phyloP scores from a whole-genome alignment of 2,113 vertebrate genomes.

The Oncorhynchus kisutch region DNA sequence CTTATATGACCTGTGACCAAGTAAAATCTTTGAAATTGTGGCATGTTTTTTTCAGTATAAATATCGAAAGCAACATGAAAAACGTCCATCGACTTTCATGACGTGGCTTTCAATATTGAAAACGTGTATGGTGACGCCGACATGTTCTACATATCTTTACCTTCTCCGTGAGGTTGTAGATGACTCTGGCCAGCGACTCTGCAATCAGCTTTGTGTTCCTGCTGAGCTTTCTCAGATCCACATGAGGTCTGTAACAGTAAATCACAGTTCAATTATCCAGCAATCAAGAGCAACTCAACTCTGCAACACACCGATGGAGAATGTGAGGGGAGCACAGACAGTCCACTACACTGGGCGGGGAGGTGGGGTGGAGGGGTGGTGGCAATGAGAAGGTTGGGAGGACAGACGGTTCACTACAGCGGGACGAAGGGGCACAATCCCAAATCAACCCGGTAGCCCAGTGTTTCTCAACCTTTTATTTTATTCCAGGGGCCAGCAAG shows the following conservation, averaged over 20 bases:
- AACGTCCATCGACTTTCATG: neutral
- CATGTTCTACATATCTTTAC: constrained; percentile 55
- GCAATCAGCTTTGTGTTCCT: constrained; percentile 93
- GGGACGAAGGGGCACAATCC: too few relatives aligned
- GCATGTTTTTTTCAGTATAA: neutral
- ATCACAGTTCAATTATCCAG: constrained; percentile 5
- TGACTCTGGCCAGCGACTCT: constrained; percentile 90
- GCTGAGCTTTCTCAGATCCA: constrained; percentile 84
- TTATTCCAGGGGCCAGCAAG: too few relatives aligned
- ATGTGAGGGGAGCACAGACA: neutral
- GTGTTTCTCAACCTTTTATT: too few relatives aligned
- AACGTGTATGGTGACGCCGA: too few relatives aligned
- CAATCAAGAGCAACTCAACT: too few relatives aligned
- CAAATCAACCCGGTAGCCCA: too few relatives aligned
- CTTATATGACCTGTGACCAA: too few relatives aligned
- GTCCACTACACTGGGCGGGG: neutral
- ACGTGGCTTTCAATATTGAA: too few relatives aligned
- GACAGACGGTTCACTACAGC: too few relatives aligned
- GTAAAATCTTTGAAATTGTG: too few relatives aligned
- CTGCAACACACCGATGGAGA: too few relatives aligned
- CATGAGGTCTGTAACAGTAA: constrained; percentile 77
- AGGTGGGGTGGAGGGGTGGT: neutral
- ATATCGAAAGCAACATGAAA: neutral
- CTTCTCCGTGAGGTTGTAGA: constrained; percentile 98
- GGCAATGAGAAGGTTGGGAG: neutral